Evolutionary conservation across 2,113 vertebrate species (phyloP), one percentile per base, ranked within the genome.

Genomic region (Gambusia affinis): DNA sequence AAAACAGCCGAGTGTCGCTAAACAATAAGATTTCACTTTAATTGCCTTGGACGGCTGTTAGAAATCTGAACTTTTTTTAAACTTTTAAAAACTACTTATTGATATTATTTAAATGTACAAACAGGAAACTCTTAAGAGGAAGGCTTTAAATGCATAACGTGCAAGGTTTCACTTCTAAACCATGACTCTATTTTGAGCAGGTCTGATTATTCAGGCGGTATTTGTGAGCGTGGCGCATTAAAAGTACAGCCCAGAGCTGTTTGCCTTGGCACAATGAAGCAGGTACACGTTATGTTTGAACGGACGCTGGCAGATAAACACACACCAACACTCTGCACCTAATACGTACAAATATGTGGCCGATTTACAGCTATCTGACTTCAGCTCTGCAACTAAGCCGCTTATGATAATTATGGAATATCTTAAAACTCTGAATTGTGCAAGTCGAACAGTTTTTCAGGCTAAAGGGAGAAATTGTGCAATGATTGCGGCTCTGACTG

Each of bases 11-110:
- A 69, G 84, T 87, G 86, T 70, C 77, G 8, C 5, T 12, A 27
- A 78, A 89, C 89, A 90, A 87, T 84, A 57, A 35, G 31, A 22
- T 67, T 63, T 62, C 24, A 62, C 84, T 71, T 42, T n/a, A 4
- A 17, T 71, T 70, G 33, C 81, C 75, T 39, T 63, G 64, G 12
- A 60, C 39, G 42, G 70, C 69, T 72, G 69, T 1, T 47, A 19
- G 17, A 47, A 47, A 19, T 47, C 44, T 47, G 44, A 47, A 17
- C 44, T 35, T 44, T 44, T 4, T 33, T 65, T 35, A 4, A 22
- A 63, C 2, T 30, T 51, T 67, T 17, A 67, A 17, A 15, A 42
- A 47, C 42, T 22, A 8, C 28, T 47, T 22, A 11, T 47, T 19
- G 44, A 2, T 19, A n/a, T 57, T n/a, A n/a, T 57, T n/a, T 57